Conservation (phyloP, 1,140 invertebrate genomes). For the Hestina assimilis region DNA sequence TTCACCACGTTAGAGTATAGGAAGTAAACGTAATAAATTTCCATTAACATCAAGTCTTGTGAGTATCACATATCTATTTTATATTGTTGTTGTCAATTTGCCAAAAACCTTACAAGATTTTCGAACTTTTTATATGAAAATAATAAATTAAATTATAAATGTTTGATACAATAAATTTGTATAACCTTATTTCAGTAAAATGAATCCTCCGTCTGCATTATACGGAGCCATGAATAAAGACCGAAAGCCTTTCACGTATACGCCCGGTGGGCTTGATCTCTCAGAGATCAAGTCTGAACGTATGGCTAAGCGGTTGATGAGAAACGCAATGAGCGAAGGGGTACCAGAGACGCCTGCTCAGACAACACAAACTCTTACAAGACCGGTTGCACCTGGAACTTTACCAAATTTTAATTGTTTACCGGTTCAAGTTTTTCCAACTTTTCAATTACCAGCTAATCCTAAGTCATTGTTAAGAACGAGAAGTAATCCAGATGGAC, state of each 20-base stretch:
- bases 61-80: slow-evolving; percentile 67
- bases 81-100: slow-evolving; percentile 60
- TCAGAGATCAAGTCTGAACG: slow-evolving; percentile 93
- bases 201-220: slow-evolving; percentile 90
- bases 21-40: slow-evolving; percentile 55
- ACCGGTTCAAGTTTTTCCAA: slow-evolving; percentile 74
- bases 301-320: slow-evolving; percentile 89
- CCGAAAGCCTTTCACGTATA: slow-evolving; percentile 97
- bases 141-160: slow-evolving; percentile 22
- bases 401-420: slow-evolving; percentile 69
- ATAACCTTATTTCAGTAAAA: slow-evolving; percentile 62
- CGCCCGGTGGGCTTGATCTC: slow-evolving; percentile 93
- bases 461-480: slow-evolving; percentile 70
- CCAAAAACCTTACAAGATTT: slow-evolving; percentile 48
- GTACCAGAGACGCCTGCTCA: slow-evolving; percentile 66
- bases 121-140: slow-evolving; percentile 33
- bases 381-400: slow-evolving; percentile 47
- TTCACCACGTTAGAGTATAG: slow-evolving; percentile 31
- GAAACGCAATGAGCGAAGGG: slow-evolving; percentile 82
- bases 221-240: slow-evolving; percentile 90
- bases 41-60: slow-evolving; percentile 46
- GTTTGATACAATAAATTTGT: slow-evolving; percentile 16
- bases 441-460: slow-evolving; percentile 69
- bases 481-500: slow-evolving; percentile 57
- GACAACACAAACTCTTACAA: slow-evolving; percentile 52